Evolutionary conservation across 1,140 invertebrate species (phyloP).

Genomic region (Odontomachus brunneus): DNA sequence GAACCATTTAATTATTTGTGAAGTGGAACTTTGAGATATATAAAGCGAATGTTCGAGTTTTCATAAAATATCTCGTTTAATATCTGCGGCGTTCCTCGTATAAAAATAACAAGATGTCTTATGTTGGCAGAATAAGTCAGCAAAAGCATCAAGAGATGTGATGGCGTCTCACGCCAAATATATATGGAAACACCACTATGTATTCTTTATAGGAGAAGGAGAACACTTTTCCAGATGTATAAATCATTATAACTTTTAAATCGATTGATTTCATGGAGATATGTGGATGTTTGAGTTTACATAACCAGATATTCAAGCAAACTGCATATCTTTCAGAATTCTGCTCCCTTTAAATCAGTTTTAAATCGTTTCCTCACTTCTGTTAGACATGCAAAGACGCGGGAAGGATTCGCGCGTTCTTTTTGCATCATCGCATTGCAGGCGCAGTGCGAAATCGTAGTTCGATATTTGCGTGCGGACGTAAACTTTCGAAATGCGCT

Average conservation of each 20-base stretch:
- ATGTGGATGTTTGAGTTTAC: no score
- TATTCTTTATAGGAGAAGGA: no score
- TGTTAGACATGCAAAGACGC: not conserved
- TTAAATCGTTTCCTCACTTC: not conserved
- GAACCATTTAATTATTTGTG: not conserved
- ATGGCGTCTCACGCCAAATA: no score
- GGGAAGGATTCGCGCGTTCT: not conserved
- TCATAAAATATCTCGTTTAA: not conserved
- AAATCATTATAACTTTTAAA: no score
- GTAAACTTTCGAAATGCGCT: slow-evolving; percentile 24
- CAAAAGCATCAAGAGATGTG: not conserved
- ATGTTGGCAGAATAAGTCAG: not conserved
- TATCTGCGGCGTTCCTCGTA: not conserved
- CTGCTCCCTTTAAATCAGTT: not conserved
- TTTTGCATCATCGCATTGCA: not conserved
- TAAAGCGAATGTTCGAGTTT: not conserved
- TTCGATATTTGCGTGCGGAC: slow-evolving; percentile 13
- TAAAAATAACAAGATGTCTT: not conserved
- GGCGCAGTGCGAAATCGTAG: not conserved
- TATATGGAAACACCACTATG: no score
- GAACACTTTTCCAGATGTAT: no score
- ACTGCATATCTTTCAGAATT: not conserved
- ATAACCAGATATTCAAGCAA: not conserved
- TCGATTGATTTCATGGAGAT: no score
- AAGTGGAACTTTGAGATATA: not conserved